Conservation (phyloP, 2,888 invertebrate genomes). For the Fissipunctia ypsillon region DNA sequence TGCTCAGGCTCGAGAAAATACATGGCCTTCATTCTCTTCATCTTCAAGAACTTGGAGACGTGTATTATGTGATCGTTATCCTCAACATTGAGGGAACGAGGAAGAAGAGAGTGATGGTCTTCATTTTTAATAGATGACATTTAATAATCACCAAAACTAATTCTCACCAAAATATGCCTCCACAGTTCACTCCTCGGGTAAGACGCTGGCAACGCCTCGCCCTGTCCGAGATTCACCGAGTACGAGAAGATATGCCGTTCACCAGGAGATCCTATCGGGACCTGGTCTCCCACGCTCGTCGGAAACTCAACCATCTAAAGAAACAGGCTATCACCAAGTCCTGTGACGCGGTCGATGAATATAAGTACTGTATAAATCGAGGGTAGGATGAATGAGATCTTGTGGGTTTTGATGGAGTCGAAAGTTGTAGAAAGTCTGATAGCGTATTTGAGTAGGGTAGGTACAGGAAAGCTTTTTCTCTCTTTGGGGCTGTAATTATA, state of each 20-base stretch:
- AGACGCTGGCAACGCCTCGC: conserved; percentile 84
- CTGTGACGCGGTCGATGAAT: conserved; percentile 67
- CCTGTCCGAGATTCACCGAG: conserved; percentile 79
- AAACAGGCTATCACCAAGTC: conserved; percentile 72
- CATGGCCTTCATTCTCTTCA: too few species aligned
- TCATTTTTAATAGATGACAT: too few species aligned
- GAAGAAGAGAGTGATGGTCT: too few species aligned
- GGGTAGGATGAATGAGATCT: conserved; percentile 25
- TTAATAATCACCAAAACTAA: not conserved
- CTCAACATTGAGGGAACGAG: too few species aligned
- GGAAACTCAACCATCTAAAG: conserved; percentile 78
- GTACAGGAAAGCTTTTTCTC: too few species aligned
- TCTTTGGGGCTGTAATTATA: not conserved
- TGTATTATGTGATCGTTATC: too few species aligned
- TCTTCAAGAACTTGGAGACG: too few species aligned
- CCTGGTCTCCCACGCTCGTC: conserved; percentile 78
- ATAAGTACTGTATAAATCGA: conserved; percentile 71
- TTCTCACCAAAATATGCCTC: not conserved
- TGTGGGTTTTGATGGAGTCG: conserved; percentile 18
- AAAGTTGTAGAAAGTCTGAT: not conserved
- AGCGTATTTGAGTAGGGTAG: not conserved
- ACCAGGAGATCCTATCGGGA: conserved; percentile 81
- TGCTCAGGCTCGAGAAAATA: too few species aligned
- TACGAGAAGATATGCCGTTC: conserved; percentile 81
- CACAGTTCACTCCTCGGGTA: conserved; percentile 78